A percentile compares a stretch with the other conserved stretches of the same genome.
phyloP scores from a whole-genome alignment of 2,888 invertebrate species.

The Altica lythri region DNA sequence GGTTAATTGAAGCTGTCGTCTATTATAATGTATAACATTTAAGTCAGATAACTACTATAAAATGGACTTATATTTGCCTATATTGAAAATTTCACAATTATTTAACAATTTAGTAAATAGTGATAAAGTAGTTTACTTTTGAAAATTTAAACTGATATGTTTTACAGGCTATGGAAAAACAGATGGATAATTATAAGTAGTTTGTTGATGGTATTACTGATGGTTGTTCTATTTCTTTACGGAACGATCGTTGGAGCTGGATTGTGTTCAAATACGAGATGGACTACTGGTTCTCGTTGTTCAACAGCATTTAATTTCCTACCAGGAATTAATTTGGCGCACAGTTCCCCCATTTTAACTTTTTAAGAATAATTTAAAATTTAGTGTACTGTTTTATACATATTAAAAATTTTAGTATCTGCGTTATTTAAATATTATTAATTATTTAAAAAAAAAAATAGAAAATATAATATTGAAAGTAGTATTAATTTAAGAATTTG shows the following conservation, averaged over 20 bases:
- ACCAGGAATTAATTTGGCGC: conserved; percentile 28
- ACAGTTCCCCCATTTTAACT: conserved; percentile 7
- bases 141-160: too few species aligned
- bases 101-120: too few species aligned
- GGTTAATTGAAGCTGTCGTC: too few species aligned
- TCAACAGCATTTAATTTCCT: conserved; percentile 31
- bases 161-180: conserved; percentile 34
- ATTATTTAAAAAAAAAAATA: too few species aligned
- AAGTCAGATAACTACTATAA: too few species aligned
- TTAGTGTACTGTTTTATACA: not conserved
- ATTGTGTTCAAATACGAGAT: conserved; percentile 38
- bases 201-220: conserved; percentile 36
- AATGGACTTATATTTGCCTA: too few species aligned
- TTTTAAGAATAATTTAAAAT: conserved; percentile 9
- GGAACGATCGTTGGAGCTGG: conserved; percentile 43
- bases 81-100: too few species aligned
- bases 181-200: conserved; percentile 39
- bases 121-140: too few species aligned
- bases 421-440: too few species aligned
- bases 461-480: too few species aligned
- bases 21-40: too few species aligned
- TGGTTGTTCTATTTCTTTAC: conserved; percentile 41
- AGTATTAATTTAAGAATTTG: too few species aligned
- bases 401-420: not conserved
- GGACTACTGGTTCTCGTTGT: conserved; percentile 28